Conservation (phyloP, 2,797 vertebrate species). For the Coregonus suidteri region DNA sequence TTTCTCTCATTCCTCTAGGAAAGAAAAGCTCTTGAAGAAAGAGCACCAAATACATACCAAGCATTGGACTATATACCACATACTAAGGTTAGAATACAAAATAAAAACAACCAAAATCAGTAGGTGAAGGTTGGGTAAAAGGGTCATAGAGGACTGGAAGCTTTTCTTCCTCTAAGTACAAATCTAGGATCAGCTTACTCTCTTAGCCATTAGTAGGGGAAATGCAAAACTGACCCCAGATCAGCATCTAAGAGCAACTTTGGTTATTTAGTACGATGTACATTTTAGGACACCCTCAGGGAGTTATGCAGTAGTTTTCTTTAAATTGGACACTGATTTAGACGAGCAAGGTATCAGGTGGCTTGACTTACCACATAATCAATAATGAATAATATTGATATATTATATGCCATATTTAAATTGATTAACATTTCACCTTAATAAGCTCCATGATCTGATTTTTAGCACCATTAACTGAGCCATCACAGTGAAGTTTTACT, state of each 20-base stretch:
- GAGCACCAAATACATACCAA: conserved; percentile 8
- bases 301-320: background rate
- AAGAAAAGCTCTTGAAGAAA: conserved; percentile 15
- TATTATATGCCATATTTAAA: conserved; percentile 1
- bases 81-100: background rate
- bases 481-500: background rate
- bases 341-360: background rate
- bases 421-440: background rate
- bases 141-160: background rate
- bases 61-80: background rate
- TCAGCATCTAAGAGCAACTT: too few species aligned
- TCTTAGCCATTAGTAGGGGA: too few species aligned
- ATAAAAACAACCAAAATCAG: background rate
- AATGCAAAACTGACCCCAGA: too few species aligned
- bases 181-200: background rate
- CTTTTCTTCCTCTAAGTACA: background rate
- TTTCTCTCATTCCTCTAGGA: conserved; percentile 34
- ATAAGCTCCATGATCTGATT: background rate
- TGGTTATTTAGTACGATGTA: too few species aligned
- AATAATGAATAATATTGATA: conserved; percentile 7
- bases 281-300: background rate
- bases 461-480: background rate
- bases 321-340: background rate
- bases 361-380: conserved; percentile 3
- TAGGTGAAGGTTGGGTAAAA: background rate